Conservation (phyloP, 2,797 vertebrate genomes). For the Anniella stebbinsi region DNA sequence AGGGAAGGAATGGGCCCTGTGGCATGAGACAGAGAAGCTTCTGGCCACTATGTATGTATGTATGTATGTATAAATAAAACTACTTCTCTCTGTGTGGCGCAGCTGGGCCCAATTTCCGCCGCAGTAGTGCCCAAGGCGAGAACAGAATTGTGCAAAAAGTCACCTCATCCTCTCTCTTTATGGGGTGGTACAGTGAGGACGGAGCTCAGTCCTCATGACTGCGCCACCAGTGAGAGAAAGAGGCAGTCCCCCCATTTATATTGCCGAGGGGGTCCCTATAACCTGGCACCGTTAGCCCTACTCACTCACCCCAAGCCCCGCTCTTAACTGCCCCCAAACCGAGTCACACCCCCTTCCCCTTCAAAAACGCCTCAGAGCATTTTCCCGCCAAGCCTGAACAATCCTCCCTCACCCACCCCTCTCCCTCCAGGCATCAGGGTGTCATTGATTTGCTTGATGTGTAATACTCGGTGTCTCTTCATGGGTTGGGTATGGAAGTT, state of each 20-base stretch:
- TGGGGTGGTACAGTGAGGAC: background rate
- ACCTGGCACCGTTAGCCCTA: background rate
- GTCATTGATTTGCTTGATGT: background rate
- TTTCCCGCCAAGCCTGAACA: background rate
- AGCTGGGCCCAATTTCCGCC: background rate
- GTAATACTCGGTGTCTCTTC: background rate
- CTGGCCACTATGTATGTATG: background rate
- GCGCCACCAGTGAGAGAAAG: background rate
- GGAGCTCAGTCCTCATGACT: background rate
- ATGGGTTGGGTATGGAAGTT: too few species aligned
- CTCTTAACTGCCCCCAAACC: background rate
- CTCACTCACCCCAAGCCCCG: background rate
- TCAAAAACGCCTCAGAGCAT: background rate
- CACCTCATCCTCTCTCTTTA: background rate
- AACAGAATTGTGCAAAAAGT: background rate
- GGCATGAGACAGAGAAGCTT: background rate
- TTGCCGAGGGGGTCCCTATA: too few species aligned
- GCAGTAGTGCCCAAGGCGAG: background rate
- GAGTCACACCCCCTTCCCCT: conserved; percentile 31
- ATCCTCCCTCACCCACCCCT: background rate
- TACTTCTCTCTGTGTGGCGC: background rate
- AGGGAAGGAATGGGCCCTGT: too few species aligned
- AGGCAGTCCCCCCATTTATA: too few species aligned
- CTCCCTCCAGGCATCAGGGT: background rate
- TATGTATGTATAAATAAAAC: too few species aligned